A percentile compares a stretch with the other conserved stretches of the same genome.
Evolutionary conservation across 2,888 invertebrate genomes (phyloP).

Genomic region (Balanococcus diminutus): DNA sequence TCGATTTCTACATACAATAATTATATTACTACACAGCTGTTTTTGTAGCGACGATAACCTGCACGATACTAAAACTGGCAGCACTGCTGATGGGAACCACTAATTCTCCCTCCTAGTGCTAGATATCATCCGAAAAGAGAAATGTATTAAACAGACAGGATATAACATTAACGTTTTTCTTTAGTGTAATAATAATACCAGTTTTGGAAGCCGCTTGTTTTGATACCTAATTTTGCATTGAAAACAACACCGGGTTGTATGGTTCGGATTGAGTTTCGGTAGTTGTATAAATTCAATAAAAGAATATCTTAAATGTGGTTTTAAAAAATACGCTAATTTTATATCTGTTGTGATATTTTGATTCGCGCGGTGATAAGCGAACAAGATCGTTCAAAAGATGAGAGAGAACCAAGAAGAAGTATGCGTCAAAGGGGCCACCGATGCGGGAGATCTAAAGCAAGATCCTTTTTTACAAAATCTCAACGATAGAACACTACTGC

Average conservation of each 20-base stretch:
- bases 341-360: neutral
- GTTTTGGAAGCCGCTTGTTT: constrained; percentile 24
- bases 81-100: constrained; percentile 25
- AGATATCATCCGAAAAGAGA: constrained; percentile 40
- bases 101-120: constrained; percentile 4
- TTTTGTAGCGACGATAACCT: neutral
- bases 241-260: neutral
- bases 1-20: neutral
- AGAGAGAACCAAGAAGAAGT: neutral
- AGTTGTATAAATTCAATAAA: no score
- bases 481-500: constrained; percentile 57
- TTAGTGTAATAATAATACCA: constrained; percentile 30
- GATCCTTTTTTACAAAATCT: constrained; percentile 44
- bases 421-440: neutral
- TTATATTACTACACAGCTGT: neutral
- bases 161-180: constrained; percentile 29
- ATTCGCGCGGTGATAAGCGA: neutral
- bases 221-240: neutral
- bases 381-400: neutral
- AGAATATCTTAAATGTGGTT: neutral
- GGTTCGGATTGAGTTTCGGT: no score
- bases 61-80: constrained; percentile 11
- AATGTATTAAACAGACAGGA: constrained; percentile 37
- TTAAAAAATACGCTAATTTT: neutral
- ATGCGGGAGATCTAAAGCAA: constrained; percentile 44